phyloP scores from a whole-genome alignment of 2,797 vertebrate species.

The Sciurus vulgaris region DNA sequence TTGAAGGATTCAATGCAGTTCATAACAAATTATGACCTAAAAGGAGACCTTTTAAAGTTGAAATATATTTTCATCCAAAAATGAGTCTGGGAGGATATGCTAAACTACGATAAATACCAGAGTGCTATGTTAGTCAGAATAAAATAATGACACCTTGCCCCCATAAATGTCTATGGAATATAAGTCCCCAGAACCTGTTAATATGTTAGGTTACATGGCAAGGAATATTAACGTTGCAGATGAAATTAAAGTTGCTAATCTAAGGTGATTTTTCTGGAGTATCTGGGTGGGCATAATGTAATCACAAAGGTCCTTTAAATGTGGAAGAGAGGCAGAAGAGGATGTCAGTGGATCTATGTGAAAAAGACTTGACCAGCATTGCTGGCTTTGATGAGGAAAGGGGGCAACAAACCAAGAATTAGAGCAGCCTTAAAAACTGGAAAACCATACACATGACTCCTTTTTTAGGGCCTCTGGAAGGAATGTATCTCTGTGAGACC shows the following conservation, averaged over 20 bases:
- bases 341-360: neutral
- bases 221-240: neutral
- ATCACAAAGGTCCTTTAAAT: neutral
- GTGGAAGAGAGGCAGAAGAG: neutral
- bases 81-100: neutral
- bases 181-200: neutral
- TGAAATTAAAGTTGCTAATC: neutral
- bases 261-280: neutral
- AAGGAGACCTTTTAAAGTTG: neutral
- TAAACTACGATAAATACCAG: neutral
- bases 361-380: neutral
- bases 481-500: neutral
- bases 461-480: neutral
- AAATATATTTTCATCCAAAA: slow-evolving; percentile 36
- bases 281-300: neutral
- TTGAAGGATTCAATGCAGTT: neutral
- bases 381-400: neutral
- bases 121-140: neutral
- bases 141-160: neutral
- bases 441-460: neutral
- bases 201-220: neutral
- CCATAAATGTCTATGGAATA: too few relatives aligned
- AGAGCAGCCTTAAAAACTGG: neutral
- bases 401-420: neutral
- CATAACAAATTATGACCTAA: neutral